Evolutionary conservation across 2,888 invertebrate species (phyloP).

Genomic region (Polydrusus pterygomalis): DNA sequence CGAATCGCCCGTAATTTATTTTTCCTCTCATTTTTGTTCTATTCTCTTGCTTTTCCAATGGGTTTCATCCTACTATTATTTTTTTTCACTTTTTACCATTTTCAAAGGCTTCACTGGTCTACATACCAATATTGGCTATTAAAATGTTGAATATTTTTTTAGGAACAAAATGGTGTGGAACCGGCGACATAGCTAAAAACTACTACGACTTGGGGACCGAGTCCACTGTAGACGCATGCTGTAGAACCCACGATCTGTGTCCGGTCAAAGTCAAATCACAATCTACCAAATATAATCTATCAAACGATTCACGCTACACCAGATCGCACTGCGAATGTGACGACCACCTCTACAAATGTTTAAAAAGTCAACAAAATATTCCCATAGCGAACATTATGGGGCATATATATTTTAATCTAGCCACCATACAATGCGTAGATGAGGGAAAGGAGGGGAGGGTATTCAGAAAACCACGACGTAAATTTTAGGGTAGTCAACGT

Average conservation of each 20-base stretch:
- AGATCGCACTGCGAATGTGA: slow-evolving; percentile 94
- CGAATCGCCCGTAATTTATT: no score
- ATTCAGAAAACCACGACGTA: slow-evolving; percentile 59
- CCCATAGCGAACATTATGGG: slow-evolving; percentile 86
- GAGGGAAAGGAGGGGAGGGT: slow-evolving; percentile 70
- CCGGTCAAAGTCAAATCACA: slow-evolving; percentile 86
- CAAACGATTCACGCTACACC: slow-evolving; percentile 89
- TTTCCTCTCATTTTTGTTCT: no score
- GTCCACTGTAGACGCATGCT: slow-evolving; percentile 85
- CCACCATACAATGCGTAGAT: slow-evolving; percentile 84
- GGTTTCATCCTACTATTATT: no score
- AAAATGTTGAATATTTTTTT: slow-evolving; percentile 30
- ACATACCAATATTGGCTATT: no score
- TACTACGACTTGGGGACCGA: slow-evolving; percentile 90
- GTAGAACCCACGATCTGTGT: slow-evolving; percentile 93
- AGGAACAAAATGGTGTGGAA: slow-evolving; percentile 96
- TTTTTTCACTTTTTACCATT: no score
- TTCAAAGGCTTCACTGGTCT: not conserved
- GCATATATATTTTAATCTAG: slow-evolving; percentile 89
- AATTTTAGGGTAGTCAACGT: slow-evolving; percentile 57
- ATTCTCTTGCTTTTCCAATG: no score
- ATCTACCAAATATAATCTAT: slow-evolving; percentile 84
- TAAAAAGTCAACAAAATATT: slow-evolving; percentile 78
- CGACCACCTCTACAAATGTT: slow-evolving; percentile 86
- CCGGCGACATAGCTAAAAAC: slow-evolving; percentile 88